phyloP scores from a whole-genome alignment of 2,888 invertebrate species.

The Choreutis nemorana region DNA sequence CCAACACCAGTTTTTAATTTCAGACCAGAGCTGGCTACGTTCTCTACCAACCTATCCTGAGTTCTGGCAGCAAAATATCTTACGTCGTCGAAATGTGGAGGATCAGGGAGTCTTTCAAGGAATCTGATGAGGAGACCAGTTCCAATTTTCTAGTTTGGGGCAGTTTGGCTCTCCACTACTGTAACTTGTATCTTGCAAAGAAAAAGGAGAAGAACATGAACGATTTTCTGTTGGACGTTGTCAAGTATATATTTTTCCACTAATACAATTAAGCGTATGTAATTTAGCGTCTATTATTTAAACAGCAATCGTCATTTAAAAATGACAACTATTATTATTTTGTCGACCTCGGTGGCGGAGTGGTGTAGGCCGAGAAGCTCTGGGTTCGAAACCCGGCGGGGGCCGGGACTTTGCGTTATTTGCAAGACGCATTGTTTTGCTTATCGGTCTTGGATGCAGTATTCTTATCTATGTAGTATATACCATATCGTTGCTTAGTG shows the following conservation, averaged over 20 bases:
- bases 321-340: too few species aligned
- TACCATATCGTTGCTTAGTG: too few species aligned
- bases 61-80: slow-evolving; percentile 68
- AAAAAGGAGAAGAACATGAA: slow-evolving; percentile 76
- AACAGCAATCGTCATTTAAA: too few species aligned
- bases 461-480: too few species aligned
- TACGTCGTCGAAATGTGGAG: slow-evolving; percentile 77
- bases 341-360: too few species aligned
- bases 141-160: slow-evolving; percentile 74
- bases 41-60: slow-evolving; percentile 70
- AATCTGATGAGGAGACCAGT: slow-evolving; percentile 74
- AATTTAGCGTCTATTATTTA: slow-evolving; percentile 3
- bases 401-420: too few species aligned
- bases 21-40: slow-evolving; percentile 49
- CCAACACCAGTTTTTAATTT: slow-evolving; percentile 7
- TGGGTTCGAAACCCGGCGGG: too few species aligned
- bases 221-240: slow-evolving; percentile 80
- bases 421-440: too few species aligned
- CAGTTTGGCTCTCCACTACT: slow-evolving; percentile 73
- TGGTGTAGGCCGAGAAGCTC: too few species aligned
- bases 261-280: slow-evolving; percentile 1
- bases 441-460: too few species aligned
- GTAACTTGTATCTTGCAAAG: slow-evolving; percentile 73
- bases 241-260: slow-evolving; percentile 69
- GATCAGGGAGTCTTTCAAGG: slow-evolving; percentile 61